A percentile compares a stretch with the other conserved stretches of the same genome.
Conservation (phyloP, 2,797 vertebrate genomes). For the Falco cherrug region DNA sequence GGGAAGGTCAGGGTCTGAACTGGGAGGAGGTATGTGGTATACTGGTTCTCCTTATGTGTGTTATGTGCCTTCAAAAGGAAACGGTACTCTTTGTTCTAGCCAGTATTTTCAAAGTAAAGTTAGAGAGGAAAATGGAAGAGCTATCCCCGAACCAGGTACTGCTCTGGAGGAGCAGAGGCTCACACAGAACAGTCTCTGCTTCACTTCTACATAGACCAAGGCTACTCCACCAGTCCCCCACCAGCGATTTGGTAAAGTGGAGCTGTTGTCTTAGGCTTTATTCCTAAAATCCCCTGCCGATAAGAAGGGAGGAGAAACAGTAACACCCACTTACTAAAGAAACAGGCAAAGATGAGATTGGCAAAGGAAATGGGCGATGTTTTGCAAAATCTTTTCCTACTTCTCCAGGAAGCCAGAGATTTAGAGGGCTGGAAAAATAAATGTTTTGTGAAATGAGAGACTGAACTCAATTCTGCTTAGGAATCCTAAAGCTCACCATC, state of each 20-base stretch:
- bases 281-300: not conserved
- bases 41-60: not conserved
- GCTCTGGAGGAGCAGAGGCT: not conserved
- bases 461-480: not conserved
- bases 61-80: not conserved
- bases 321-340: not conserved
- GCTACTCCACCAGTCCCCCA: not conserved
- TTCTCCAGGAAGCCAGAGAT: not conserved
- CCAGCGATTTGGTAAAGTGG: not conserved
- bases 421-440: constrained; percentile 2
- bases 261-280: not conserved
- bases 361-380: not conserved
- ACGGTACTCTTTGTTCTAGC: not conserved
- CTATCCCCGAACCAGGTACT: not conserved
- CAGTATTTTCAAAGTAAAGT: not conserved
- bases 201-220: not conserved
- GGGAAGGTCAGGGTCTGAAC: not conserved
- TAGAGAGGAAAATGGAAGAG: not conserved
- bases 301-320: not conserved
- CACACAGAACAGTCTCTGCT: not conserved
- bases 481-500: not conserved
- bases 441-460: not conserved
- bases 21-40: not conserved
- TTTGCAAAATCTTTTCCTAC: not conserved
- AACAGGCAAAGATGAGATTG: not conserved